Conservation (phyloP, 1,140 invertebrate genomes). For the Drosophila melanica region DNA sequence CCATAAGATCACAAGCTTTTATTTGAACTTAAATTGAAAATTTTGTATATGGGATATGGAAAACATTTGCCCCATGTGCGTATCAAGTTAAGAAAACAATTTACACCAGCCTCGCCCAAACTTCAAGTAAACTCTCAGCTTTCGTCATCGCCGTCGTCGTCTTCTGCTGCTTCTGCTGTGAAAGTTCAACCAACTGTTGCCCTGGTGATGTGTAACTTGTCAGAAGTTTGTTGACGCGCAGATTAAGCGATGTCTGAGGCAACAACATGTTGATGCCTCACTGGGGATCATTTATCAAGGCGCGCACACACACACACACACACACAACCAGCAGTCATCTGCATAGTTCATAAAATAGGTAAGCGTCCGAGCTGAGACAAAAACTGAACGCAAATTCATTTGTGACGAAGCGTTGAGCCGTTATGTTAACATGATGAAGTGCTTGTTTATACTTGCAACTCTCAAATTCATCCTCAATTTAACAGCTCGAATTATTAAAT, state of each 20-base stretch:
- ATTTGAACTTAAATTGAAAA: conserved; percentile 42
- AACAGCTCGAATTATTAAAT: no score
- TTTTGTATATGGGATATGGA: conserved; percentile 9
- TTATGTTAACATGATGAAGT: conserved; percentile 22
- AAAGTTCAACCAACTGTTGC: conserved; percentile 74
- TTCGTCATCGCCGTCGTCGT: conserved; percentile 1
- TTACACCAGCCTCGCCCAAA: not conserved
- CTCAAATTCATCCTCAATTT: not conserved
- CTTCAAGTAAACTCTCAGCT: conserved; percentile 12
- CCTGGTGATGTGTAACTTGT: conserved; percentile 74
- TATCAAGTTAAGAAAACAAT: conserved; percentile 40
- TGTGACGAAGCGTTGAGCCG: conserved; percentile 33
- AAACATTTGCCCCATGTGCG: conserved; percentile 13
- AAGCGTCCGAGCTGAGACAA: not conserved
- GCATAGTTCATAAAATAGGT: conserved; percentile 64
- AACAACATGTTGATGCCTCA: conserved; percentile 58
- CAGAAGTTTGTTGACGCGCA: conserved; percentile 76
- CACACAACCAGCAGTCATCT: conserved; percentile 35
- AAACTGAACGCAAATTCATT: conserved; percentile 15
- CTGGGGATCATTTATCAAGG: conserved; percentile 69
- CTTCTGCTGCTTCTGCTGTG: not conserved
- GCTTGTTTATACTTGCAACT: not conserved
- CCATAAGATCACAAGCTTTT: conserved; percentile 14
- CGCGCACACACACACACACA: conserved; percentile 58
- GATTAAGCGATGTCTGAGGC: conserved; percentile 61